Evolutionary conservation across 2,888 invertebrate species (phyloP).

Genomic region (Formica aserva): DNA sequence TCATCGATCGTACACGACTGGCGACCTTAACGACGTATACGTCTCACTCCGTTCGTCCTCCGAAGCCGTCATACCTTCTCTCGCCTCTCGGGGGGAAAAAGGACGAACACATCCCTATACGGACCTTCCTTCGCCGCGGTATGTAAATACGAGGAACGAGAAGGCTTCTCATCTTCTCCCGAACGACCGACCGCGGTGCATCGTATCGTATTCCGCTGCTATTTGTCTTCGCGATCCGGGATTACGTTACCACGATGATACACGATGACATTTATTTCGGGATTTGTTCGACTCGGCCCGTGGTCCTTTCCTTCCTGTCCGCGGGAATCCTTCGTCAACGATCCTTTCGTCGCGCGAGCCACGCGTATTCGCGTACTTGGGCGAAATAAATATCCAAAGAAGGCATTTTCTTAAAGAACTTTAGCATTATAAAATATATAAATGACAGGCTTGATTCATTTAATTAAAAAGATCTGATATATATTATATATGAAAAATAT

Average conservation of each 20-base stretch:
- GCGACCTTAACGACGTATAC: slow-evolving; percentile 73
- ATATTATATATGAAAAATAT: not conserved
- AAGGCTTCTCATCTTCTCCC: slow-evolving; percentile 66
- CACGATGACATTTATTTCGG: slow-evolving; percentile 80
- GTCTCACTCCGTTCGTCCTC: slow-evolving; percentile 58
- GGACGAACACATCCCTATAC: slow-evolving; percentile 61
- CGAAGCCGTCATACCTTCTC: slow-evolving; percentile 56
- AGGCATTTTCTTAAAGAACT: slow-evolving; percentile 4
- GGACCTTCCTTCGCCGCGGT: slow-evolving; percentile 65
- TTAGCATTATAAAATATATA: not conserved
- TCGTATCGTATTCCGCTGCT: slow-evolving; percentile 80
- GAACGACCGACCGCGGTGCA: slow-evolving; percentile 74
- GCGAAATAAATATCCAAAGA: slow-evolving; percentile 44
- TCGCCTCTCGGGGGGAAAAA: slow-evolving; percentile 61
- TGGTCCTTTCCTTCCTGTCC: slow-evolving; percentile 60
- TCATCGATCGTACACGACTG: slow-evolving; percentile 74
- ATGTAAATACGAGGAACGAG: slow-evolving; percentile 76
- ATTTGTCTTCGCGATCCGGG: slow-evolving; percentile 81
- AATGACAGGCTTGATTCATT: not conserved
- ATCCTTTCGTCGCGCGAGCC: slow-evolving; percentile 65
- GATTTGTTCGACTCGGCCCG: slow-evolving; percentile 71
- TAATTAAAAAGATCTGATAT: slow-evolving; percentile 8
- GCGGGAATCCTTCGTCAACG: slow-evolving; percentile 54
- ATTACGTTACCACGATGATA: slow-evolving; percentile 81
- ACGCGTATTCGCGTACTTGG: slow-evolving; percentile 48